Evolutionary conservation across 2,113 vertebrate species (phyloP).

Genomic region (Lipotes vexillifer): DNA sequence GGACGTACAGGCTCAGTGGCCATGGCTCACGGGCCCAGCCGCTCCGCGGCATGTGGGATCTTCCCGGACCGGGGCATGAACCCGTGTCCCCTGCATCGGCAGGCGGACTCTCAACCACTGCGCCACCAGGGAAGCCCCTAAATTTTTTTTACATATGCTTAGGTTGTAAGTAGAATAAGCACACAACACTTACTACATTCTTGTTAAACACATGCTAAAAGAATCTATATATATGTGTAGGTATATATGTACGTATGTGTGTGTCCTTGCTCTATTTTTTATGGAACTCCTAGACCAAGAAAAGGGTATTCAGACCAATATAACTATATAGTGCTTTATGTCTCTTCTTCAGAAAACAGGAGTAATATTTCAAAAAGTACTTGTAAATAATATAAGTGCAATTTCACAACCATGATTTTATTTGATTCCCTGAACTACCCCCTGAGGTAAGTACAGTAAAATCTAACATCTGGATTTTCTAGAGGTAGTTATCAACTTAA

Average conservation of each 20-base stretch:
- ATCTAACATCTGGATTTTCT: not conserved
- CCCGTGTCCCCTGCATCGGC: too few species aligned
- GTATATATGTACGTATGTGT: not conserved
- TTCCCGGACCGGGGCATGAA: too few species aligned
- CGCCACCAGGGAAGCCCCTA: too few species aligned
- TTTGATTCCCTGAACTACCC: not conserved
- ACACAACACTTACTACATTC: not conserved
- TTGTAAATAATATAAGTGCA: not conserved
- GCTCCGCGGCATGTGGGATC: too few species aligned
- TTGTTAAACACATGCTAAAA: not conserved
- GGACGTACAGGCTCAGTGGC: too few species aligned
- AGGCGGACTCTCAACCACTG: too few species aligned
- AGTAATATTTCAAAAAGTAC: not conserved
- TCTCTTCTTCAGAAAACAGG: not conserved
- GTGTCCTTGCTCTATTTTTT: not conserved
- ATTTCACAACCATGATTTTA: not conserved
- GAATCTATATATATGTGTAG: not conserved
- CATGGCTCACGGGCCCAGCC: too few species aligned
- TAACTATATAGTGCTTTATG: not conserved
- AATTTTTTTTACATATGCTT: not conserved
- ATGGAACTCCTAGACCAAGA: not conserved
- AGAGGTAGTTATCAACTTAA: not conserved
- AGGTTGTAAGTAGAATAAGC: not conserved
- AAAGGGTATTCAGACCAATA: not conserved
- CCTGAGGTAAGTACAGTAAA: not conserved